Percentiles rank a stretch among this genome's conserved stretches.
Evolutionary conservation across 2,113 vertebrate genomes (phyloP).

Genomic region (Sinocyclocheilus grahami): DNA sequence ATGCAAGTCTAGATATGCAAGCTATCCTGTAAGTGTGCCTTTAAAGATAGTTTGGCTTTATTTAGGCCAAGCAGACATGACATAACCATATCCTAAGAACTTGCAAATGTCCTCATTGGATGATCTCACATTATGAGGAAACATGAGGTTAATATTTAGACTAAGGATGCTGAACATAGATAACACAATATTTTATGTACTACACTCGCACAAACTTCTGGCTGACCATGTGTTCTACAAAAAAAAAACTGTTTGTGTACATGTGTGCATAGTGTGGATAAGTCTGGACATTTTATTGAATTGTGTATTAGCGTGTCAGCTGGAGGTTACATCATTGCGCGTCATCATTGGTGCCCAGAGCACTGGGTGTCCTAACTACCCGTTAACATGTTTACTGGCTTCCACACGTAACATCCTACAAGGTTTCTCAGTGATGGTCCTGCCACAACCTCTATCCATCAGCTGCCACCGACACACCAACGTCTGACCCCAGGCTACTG

Average conservation of each 20-base stretch:
- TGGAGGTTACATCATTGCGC: constrained; percentile 19
- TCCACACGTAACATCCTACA: background rate
- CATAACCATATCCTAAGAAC: background rate
- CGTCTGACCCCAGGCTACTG: background rate
- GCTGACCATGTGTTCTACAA: background rate
- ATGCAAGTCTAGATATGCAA: background rate
- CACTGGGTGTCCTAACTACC: constrained; percentile 6
- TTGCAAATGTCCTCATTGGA: background rate
- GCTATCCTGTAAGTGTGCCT: background rate
- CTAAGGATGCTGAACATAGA: no score
- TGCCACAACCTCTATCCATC: background rate
- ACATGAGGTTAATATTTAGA: background rate
- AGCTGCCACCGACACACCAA: constrained; percentile 4
- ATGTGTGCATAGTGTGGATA: background rate
- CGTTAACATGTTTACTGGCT: background rate
- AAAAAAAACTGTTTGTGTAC: background rate
- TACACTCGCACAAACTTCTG: background rate
- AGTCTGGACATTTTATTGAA: constrained; percentile 20
- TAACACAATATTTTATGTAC: background rate
- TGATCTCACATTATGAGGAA: constrained; percentile 14
- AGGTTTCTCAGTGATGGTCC: background rate
- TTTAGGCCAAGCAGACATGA: background rate
- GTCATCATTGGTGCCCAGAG: background rate
- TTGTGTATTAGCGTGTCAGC: background rate
- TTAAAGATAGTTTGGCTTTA: background rate